Evolutionary conservation across 2,113 vertebrate species (phyloP).

Genomic region (Gymnobelideus leadbeateri): DNA sequence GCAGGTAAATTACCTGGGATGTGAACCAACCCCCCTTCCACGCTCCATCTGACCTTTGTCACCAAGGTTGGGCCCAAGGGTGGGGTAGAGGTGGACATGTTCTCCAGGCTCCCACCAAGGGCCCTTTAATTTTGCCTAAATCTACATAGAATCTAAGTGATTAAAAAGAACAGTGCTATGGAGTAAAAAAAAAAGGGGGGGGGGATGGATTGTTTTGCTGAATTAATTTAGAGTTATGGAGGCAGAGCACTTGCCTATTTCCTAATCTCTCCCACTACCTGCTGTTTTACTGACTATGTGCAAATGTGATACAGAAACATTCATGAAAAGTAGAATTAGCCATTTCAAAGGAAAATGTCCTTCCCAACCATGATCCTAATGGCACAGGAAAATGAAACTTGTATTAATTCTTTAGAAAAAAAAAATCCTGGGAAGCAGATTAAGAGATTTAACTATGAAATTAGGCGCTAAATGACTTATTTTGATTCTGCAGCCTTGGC

Average conservation of each 20-base stretch:
- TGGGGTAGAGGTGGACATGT: background rate
- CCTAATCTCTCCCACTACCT: slow-evolving; percentile 21
- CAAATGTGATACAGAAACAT: background rate
- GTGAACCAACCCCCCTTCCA: background rate
- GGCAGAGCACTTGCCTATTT: background rate
- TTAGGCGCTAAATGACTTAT: slow-evolving; percentile 30
- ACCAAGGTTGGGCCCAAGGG: background rate
- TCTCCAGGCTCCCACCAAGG: background rate
- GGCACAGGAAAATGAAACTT: slow-evolving; percentile 50
- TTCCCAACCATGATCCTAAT: background rate
- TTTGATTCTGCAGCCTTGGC: background rate
- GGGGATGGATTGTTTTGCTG: slow-evolving; percentile 16
- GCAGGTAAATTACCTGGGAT: background rate
- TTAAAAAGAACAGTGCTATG: background rate
- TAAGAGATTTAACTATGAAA: slow-evolving; percentile 40
- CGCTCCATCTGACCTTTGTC: background rate
- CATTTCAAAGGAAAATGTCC: slow-evolving; percentile 39
- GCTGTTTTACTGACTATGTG: slow-evolving; percentile 48
- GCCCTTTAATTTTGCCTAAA: background rate
- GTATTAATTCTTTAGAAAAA: slow-evolving; percentile 52
- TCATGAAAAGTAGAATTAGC: slow-evolving; percentile 40
- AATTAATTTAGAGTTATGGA: slow-evolving; percentile 16
- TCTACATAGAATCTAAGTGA: background rate
- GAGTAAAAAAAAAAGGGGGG: background rate
- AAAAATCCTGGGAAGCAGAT: slow-evolving; percentile 59